Evolutionary conservation across 2,888 invertebrate species (phyloP), one percentile per base, ranked within the genome.

Genomic region (Tuta absoluta): DNA sequence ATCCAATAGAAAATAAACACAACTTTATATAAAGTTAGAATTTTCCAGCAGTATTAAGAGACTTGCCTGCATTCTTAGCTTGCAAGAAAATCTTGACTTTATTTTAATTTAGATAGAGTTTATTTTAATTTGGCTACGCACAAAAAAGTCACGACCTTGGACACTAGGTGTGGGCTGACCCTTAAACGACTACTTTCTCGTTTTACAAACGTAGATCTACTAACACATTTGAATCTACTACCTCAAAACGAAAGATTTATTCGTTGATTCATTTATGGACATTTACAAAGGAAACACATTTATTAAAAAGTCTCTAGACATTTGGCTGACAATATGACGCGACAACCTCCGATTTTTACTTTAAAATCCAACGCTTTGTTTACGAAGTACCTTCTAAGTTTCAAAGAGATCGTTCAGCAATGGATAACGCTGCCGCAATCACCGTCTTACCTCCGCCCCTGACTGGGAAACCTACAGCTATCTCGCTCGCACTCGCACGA

Each of bases 401-500:
- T 4, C n/a, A n/a, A 4, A 45, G n/a, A 45, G 17, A 4, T 45
- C 17, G 45, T 17, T 17, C 45, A 45, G 45, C 45, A 45, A 57
- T 28, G 33, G 12, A 28, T n/a, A 57, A 7, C 10, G 21, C 23
- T 8, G 14, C 10, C 24, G 3, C 21, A n/a, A n/a, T 41, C 41
- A 41, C 14, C 41, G 41, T 41, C n/a, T 14, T 14, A 41, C 14
- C 14, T 7, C 3, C 3, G 33, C 8, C 3, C 33, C 33, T 33
- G 33, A 33, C 3, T 37, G 62, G 23, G 51, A 57, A n/a, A 33
- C 28, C 19, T 62, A 57, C 33, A 24, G 11, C 53, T 17, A 57
- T 66, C 64, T 51, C 66, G 63, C 62, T 62, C 64, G 58, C 66
- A 63, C 66, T 45, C 51, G 56, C 28, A 48, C 48, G 61, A 37